These are phyloP conservation scores for Lindbergichthys nudifrons DNA, from an alignment of 2,797 vertebrate genomes.

Conservation along the genomic window DNA sequence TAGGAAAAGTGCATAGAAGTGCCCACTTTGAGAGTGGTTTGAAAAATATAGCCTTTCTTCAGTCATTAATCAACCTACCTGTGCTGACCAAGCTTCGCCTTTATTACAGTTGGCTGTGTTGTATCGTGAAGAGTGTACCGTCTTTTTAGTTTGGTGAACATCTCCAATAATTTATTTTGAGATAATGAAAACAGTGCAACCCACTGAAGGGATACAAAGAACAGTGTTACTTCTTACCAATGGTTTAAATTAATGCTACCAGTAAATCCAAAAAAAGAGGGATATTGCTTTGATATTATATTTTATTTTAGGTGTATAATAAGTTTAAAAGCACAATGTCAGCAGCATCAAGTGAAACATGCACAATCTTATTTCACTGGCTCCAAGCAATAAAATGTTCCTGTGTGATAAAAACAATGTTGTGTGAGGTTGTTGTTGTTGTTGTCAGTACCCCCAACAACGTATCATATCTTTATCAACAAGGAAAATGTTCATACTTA, in stretches of 20 bases:
- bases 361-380: background rate
- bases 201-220: background rate
- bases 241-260: background rate
- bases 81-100: constrained; percentile 26
- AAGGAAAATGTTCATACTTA: background rate
- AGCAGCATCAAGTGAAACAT: background rate
- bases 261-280: background rate
- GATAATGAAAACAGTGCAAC: constrained; percentile 9
- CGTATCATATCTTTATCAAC: background rate
- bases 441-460: background rate
- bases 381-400: constrained; percentile 18
- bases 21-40: constrained; percentile 54
- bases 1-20: constrained; percentile 54
- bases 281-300: background rate
- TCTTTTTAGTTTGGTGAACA: constrained; percentile 51
- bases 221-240: background rate
- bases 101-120: constrained; percentile 65
- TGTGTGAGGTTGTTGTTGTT: background rate
- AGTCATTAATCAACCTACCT: constrained; percentile 75
- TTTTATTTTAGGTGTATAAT: background rate
- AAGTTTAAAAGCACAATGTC: background rate
- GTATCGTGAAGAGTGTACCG: constrained; percentile 50
- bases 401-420: constrained; percentile 18
- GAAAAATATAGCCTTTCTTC: constrained; percentile 62
- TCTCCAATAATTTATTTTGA: constrained; percentile 45